A percentile compares a stretch with the other conserved stretches of the same genome.
phyloP scores from a whole-genome alignment of 2,797 vertebrate genomes.

The Characodon lateralis region DNA sequence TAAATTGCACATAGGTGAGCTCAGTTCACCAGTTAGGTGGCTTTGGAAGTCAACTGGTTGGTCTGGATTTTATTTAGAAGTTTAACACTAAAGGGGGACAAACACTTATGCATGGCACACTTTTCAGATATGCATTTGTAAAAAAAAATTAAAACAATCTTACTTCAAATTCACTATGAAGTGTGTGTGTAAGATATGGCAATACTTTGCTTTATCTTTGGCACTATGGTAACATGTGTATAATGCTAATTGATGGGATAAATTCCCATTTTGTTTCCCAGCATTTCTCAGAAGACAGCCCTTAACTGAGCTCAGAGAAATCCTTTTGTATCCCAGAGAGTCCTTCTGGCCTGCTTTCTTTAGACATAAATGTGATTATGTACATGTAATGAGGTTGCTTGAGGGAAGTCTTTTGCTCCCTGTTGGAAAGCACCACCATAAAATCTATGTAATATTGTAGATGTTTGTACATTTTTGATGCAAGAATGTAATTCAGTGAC shows the following conservation, averaged over 20 bases:
- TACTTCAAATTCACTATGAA: not conserved
- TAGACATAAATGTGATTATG: conserved; percentile 31
- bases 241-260: not conserved
- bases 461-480: conserved; percentile 9
- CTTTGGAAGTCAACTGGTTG: not conserved
- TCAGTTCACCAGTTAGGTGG: no score
- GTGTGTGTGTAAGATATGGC: not conserved
- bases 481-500: conserved; percentile 21
- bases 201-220: not conserved
- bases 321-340: conserved; percentile 4
- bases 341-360: conserved; percentile 17
- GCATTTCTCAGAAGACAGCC: conserved; percentile 23
- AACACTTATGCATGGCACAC: not conserved
- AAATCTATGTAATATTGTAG: not conserved
- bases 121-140: not conserved
- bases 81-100: not conserved
- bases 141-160: not conserved
- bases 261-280: not conserved
- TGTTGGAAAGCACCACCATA: not conserved
- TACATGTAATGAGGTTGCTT: not conserved
- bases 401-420: not conserved
- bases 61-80: no score
- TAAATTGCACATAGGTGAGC: no score
- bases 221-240: not conserved
- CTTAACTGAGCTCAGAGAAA: conserved; percentile 30